Base-by-base conservation (phyloP, 2,113 vertebrate genomes). In the Pagrus major region DNA sequence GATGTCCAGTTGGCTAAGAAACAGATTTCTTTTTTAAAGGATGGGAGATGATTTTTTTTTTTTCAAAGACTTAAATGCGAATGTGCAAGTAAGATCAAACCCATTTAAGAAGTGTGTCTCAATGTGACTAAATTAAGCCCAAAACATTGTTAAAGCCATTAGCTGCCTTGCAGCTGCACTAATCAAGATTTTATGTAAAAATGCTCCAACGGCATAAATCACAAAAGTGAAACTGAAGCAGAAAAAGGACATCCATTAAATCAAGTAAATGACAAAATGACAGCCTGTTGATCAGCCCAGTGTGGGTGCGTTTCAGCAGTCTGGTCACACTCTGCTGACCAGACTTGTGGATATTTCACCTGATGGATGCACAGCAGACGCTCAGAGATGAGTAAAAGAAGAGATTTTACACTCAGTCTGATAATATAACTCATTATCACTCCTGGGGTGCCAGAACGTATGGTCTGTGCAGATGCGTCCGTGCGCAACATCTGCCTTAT, bases 161-260 rank as follows among this genome's bases (percentile, higher is more conserved):
- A 54, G 55, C 27, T 74, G 39, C 37, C 52, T 78, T 72, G 64
- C 76, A 85, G 78, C 86, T 87, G 84, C 65, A 59, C 64, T 80
- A 81, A 84, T 86, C 72, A 90, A 60, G 58, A 78, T 79, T 71
- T 76, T 71, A 67, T 84, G 68, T 55, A 72, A 79, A 86, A 85
- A 75, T 55, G 11, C 12, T 55, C 9, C 18, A 15, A 18, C 73
- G 27, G 71, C 59, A 71, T 60, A 51, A 88, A 69, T 78, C 54
- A 76, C 15, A 70, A 47, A n/a, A 55, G 31, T 61, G 9, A 75
- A n/a, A 20, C 72, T 51, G 39, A 41, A 59, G 35, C 20, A 56
- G 56, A 70, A 29, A n/a, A 41, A 79, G 35, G 47, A 52, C 44
- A 69, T 11, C 49, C 21, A 80, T 80, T 86, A 72, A 51, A 83